Percentiles rank a stretch among this genome's conserved stretches.
Evolutionary conservation across 2,888 invertebrate genomes (phyloP).

Genomic region (Pheosia tremula): DNA sequence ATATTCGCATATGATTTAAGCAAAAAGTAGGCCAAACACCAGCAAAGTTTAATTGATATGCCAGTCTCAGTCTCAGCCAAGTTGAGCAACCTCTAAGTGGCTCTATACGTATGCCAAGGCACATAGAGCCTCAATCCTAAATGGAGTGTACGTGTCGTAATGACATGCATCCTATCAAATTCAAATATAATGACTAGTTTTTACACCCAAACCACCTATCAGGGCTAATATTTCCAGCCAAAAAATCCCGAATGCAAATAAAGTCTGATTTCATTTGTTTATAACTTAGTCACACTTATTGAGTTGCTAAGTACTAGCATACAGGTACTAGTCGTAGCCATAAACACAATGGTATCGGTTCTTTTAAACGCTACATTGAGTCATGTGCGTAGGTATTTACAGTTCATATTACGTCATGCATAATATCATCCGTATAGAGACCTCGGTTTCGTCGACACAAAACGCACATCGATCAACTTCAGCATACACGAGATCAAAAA

Average conservation of each 20-base stretch:
- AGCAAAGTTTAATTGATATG: slow-evolving; percentile 68
- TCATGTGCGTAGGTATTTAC: slow-evolving; percentile 36
- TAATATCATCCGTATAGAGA: slow-evolving; percentile 39
- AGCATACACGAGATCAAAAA: slow-evolving; percentile 52
- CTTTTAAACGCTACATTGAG: slow-evolving; percentile 30
- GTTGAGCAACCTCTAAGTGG: slow-evolving; percentile 59
- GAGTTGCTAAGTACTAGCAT: background rate
- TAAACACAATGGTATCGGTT: slow-evolving; percentile 3
- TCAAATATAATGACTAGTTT: slow-evolving; percentile 1
- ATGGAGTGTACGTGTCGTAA: slow-evolving; percentile 47
- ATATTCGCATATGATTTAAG: slow-evolving; percentile 53
- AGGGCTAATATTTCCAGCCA: background rate
- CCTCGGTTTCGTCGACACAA: slow-evolving; percentile 41
- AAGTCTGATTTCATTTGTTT: background rate
- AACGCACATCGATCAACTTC: slow-evolving; percentile 60
- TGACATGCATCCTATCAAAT: slow-evolving; percentile 35
- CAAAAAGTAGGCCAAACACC: slow-evolving; percentile 59
- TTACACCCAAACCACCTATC: too few species aligned
- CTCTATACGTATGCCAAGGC: slow-evolving; percentile 45
- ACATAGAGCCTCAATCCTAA: slow-evolving; percentile 47
- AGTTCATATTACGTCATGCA: slow-evolving; percentile 43
- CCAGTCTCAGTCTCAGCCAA: slow-evolving; percentile 45
- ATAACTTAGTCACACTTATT: background rate
- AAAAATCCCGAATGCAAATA: background rate
- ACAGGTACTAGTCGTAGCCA: background rate